Conservation (phyloP, 2,888 invertebrate species). For the Tachina fera region DNA sequence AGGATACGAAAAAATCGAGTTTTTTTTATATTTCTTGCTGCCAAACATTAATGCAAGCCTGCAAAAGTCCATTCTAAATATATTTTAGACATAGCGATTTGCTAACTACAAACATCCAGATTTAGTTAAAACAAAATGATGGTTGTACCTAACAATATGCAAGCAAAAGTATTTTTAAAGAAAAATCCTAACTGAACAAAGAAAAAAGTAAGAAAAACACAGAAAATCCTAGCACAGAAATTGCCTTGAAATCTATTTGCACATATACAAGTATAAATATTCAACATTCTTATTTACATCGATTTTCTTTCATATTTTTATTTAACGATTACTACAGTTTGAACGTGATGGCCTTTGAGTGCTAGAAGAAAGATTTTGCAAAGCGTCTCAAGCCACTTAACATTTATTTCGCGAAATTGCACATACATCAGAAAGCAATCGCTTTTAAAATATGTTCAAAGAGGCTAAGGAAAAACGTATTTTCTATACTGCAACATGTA, state of each 20-base stretch:
- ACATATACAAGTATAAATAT: conserved; percentile 8
- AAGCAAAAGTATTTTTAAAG: background rate
- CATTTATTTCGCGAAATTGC: conserved; percentile 72
- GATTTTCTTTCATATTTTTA: background rate
- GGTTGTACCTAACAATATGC: background rate
- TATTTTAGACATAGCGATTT: background rate
- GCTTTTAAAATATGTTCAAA: conserved; percentile 36
- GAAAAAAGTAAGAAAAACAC: background rate
- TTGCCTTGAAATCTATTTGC: conserved; percentile 12
- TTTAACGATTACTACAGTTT: background rate
- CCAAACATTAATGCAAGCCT: background rate
- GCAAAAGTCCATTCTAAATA: background rate
- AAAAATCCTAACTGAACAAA: background rate
- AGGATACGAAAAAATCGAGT: no score
- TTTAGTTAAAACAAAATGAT: background rate
- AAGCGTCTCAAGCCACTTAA: conserved; percentile 61
- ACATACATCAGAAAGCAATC: conserved; percentile 72
- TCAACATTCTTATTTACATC: conserved; percentile 35
- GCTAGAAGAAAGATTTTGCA: background rate
- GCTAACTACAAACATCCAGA: background rate
- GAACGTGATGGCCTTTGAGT: conserved; percentile 3
- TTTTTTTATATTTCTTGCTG: background rate
- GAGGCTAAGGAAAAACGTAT: background rate
- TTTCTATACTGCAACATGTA: background rate
- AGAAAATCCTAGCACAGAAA: conserved; percentile 7